phyloP scores from a whole-genome alignment of 2,113 vertebrate species.

The Ploceus nigricollis region DNA sequence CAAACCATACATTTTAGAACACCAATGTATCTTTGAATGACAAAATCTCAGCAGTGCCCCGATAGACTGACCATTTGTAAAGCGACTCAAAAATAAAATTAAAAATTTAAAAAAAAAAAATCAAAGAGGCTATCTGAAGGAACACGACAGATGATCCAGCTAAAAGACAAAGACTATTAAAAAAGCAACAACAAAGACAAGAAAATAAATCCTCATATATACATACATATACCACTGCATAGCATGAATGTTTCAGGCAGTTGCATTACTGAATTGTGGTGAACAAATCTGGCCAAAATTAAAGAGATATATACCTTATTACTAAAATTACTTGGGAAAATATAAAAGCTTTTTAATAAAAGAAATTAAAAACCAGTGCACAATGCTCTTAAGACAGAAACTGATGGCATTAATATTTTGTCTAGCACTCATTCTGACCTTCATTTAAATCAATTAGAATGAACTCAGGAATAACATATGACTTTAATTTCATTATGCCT shows the following conservation, averaged over 20 bases:
- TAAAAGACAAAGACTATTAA: constrained; percentile 19
- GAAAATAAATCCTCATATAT: not conserved
- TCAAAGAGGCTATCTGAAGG: constrained; percentile 21
- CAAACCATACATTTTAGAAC: constrained; percentile 50
- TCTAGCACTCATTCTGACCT: constrained; percentile 1
- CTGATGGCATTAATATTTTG: not conserved
- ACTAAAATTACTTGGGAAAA: not conserved
- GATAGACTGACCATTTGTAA: not conserved
- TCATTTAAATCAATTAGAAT: constrained; percentile 51
- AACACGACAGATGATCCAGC: constrained; percentile 31
- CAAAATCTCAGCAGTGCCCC: constrained; percentile 21
- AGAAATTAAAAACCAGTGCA: not conserved
- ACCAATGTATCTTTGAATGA: constrained; percentile 61
- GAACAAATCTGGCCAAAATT: not conserved
- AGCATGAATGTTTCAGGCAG: not conserved
- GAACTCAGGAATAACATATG: constrained; percentile 1
- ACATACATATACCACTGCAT: not conserved
- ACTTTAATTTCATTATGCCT: constrained; percentile 22
- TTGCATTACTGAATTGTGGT: not conserved
- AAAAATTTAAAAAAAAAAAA: not conserved
- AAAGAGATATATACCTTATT: not conserved
- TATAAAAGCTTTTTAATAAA: not conserved
- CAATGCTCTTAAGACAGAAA: not conserved
- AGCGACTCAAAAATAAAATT: not conserved
- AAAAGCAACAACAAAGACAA: constrained; percentile 18